phyloP scores from a whole-genome alignment of 2,888 invertebrate species.

The Xanthia icteritia region DNA sequence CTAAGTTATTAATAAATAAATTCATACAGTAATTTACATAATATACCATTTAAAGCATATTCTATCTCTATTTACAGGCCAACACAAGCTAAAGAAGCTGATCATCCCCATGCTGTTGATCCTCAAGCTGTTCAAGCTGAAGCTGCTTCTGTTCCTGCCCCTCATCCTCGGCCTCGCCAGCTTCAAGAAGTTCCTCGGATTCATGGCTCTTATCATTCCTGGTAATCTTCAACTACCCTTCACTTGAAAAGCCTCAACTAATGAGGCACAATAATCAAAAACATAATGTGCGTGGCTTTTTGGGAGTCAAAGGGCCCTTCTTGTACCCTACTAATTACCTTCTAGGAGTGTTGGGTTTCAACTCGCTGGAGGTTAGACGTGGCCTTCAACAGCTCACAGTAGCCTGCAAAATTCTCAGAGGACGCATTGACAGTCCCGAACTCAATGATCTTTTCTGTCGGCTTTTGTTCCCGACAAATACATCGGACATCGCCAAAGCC shows the following conservation, averaged over 20 bases:
- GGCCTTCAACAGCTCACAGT: too few species aligned
- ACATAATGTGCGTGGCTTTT: neutral
- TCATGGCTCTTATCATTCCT: conserved; percentile 94
- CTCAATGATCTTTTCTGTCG: too few species aligned
- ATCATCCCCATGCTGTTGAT: conserved; percentile 95
- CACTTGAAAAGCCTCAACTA: neutral
- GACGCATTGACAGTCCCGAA: too few species aligned
- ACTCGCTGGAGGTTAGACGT: too few species aligned
- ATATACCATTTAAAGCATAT: neutral
- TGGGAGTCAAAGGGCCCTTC: neutral
- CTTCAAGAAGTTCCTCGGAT: conserved; percentile 95
- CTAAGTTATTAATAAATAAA: neutral
- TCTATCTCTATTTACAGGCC: conserved; percentile 89
- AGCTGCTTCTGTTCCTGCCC: conserved; percentile 94
- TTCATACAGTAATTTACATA: neutral
- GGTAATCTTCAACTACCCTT: conserved; percentile 75
- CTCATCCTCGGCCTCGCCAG: conserved; percentile 95
- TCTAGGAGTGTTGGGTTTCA: too few species aligned
- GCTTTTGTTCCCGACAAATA: too few species aligned
- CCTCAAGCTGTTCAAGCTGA: conserved; percentile 95
- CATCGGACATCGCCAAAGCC: too few species aligned
- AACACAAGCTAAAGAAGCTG: conserved; percentile 95
- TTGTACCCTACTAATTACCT: too few species aligned
- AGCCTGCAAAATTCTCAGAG: too few species aligned
- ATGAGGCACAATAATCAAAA: neutral